Percentiles rank a stretch among this genome's conserved stretches.
phyloP scores from a whole-genome alignment of 2,797 vertebrate species.

The Anabas testudineus region DNA sequence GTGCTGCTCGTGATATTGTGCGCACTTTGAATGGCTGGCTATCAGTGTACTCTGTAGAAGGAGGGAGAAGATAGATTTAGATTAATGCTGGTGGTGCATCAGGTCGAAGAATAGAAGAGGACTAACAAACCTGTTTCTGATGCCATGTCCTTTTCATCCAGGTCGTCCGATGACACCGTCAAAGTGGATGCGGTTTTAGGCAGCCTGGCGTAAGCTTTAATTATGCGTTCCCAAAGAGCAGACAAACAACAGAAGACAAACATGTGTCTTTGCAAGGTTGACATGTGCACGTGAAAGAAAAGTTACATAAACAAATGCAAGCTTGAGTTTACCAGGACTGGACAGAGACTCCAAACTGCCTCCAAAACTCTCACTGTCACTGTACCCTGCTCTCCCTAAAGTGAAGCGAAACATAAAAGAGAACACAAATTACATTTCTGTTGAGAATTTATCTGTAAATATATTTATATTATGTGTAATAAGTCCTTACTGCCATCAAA shows the following conservation, averaged over 20 bases:
- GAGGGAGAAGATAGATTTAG: background rate
- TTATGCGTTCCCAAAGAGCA: constrained; percentile 18
- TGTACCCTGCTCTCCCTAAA: constrained; percentile 75
- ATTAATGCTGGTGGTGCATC: background rate
- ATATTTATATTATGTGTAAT: background rate
- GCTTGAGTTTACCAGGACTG: constrained; percentile 88
- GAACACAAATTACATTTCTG: background rate
- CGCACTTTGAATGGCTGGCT: constrained; percentile 76
- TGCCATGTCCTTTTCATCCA: constrained; percentile 88
- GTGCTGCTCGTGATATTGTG: constrained; percentile 85
- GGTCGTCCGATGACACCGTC: constrained; percentile 90
- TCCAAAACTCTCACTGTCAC: constrained; percentile 88
- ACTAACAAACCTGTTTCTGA: constrained; percentile 82
- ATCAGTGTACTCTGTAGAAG: constrained; percentile 69
- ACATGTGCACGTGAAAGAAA: constrained; percentile 2
- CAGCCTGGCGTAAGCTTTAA: constrained; percentile 79
- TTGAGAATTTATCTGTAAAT: background rate
- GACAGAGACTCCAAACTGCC: constrained; percentile 90
- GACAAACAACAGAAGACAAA: constrained; percentile 20
- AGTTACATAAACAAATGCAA: background rate
- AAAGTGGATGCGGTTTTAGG: constrained; percentile 85
- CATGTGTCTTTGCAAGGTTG: constrained; percentile 3
- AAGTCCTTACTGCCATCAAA: constrained; percentile 74
- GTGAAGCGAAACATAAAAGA: constrained; percentile 18
- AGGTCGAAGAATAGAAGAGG: background rate